Evolutionary conservation across 1,140 invertebrate species (phyloP).

Genomic region (Harlomillsia oculata): DNA sequence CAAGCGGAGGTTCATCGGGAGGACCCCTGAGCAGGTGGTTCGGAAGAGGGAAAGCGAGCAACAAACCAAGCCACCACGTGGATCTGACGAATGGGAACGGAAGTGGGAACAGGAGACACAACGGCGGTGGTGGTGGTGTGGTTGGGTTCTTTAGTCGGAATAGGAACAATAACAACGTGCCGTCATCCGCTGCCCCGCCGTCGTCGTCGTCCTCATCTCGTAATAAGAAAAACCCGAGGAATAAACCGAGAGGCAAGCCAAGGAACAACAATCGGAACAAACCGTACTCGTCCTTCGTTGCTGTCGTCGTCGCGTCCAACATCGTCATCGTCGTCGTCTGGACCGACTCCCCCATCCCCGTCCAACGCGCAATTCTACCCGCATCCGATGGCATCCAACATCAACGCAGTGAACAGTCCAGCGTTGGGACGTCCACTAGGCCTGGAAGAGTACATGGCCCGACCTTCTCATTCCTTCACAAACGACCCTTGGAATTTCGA

Average conservation of each 20-base stretch:
- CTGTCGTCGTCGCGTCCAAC: neutral
- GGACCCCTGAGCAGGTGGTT: no score
- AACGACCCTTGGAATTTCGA: conserved; percentile 36
- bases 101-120: no score
- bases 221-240: neutral
- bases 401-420: conserved; percentile 25
- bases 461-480: conserved; percentile 30
- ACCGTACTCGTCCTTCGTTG: neutral
- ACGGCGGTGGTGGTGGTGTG: no score
- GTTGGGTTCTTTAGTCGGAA: no score
- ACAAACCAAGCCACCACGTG: no score
- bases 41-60: no score
- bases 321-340: neutral
- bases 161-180: neutral
- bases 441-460: conserved; percentile 34
- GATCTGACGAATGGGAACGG: no score
- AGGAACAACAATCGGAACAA: no score
- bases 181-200: neutral
- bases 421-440: conserved; percentile 30
- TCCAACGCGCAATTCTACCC: neutral
- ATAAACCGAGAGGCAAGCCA: neutral
- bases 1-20: no score
- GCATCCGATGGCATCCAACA: conserved; percentile 31
- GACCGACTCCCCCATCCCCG: conserved; percentile 11
- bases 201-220: neutral